Evolutionary conservation across 1,140 invertebrate species (phyloP).

Genomic region (Orussus abietinus): DNA sequence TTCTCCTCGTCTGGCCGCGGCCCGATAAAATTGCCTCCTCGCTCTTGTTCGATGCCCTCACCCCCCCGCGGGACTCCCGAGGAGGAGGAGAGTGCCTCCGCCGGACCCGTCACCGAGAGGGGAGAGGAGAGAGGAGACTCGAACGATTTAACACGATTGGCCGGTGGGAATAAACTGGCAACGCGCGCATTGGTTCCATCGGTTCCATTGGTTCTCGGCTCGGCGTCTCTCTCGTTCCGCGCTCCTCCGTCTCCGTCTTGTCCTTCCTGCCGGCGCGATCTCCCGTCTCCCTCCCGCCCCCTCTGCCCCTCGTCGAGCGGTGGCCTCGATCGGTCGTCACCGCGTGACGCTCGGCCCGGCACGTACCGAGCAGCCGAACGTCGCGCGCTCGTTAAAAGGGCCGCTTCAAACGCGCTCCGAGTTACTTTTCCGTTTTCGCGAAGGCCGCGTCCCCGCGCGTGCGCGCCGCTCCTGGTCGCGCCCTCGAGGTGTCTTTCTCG

Average conservation of each 20-base stretch:
- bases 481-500: no score
- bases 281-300: neutral
- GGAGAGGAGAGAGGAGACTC: conserved; percentile 25
- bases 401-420: conserved; percentile 13
- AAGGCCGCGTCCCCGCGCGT: conserved; percentile 8
- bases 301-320: neutral
- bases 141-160: conserved; percentile 54
- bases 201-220: conserved; percentile 46
- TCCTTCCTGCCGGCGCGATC: no score
- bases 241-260: conserved; percentile 2
- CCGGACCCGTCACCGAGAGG: no score
- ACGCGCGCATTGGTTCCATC: conserved; percentile 51
- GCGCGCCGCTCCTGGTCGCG: conserved; percentile 14
- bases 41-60: conserved; percentile 23
- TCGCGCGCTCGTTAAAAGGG: conserved; percentile 15
- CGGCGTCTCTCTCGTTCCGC: neutral
- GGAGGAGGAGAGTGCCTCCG: no score
- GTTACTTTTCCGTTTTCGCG: conserved; percentile 24
- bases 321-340: conserved; percentile 17
- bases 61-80: conserved; percentile 17
- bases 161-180: conserved; percentile 50
- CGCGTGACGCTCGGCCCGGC: neutral
- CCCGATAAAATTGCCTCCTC: conserved; percentile 39
- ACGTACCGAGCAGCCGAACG: neutral
- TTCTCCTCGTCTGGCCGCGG: conserved; percentile 1